Conservation (phyloP, 2,113 vertebrate species). For the Eolophus roseicapilla region DNA sequence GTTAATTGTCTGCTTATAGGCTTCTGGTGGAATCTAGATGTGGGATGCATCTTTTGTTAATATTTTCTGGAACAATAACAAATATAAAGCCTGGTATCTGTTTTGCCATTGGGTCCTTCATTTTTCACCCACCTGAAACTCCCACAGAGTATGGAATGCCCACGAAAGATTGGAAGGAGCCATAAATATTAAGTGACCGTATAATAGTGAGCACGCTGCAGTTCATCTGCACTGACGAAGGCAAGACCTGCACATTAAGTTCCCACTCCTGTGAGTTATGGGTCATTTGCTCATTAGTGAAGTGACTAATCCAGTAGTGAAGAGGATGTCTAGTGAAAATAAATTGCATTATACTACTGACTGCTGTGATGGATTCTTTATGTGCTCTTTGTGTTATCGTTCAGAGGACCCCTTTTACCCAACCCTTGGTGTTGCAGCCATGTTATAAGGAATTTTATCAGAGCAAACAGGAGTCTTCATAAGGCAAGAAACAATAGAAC, state of each 20-base stretch:
- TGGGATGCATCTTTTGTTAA: neutral
- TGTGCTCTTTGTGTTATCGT: neutral
- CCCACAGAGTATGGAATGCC: neutral
- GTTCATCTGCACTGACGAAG: neutral
- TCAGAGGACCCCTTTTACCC: constrained; percentile 3
- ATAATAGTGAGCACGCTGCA: neutral
- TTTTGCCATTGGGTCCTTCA: neutral
- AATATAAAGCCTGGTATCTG: neutral
- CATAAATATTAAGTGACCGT: neutral
- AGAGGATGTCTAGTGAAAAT: constrained; percentile 21
- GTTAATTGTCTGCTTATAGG: neutral
- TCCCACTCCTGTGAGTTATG: constrained; percentile 28
- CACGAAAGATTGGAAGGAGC: neutral
- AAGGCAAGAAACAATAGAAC: constrained; percentile 52
- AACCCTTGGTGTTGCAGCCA: neutral
- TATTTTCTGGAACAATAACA: neutral
- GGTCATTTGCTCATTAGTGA: constrained; percentile 17
- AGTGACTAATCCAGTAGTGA: constrained; percentile 24
- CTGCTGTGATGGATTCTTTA: constrained; percentile 52
- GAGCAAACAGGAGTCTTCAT: constrained; percentile 21
- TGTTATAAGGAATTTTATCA: constrained; percentile 51
- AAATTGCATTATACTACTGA: constrained; percentile 23
- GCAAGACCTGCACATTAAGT: neutral
- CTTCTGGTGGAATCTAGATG: neutral
- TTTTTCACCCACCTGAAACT: neutral